Percentiles rank a stretch among this genome's conserved stretches.
These are phyloP conservation scores for Porites lobata DNA, from an alignment of 92 coral and sea anemone species.

Conservation along the genomic window DNA sequence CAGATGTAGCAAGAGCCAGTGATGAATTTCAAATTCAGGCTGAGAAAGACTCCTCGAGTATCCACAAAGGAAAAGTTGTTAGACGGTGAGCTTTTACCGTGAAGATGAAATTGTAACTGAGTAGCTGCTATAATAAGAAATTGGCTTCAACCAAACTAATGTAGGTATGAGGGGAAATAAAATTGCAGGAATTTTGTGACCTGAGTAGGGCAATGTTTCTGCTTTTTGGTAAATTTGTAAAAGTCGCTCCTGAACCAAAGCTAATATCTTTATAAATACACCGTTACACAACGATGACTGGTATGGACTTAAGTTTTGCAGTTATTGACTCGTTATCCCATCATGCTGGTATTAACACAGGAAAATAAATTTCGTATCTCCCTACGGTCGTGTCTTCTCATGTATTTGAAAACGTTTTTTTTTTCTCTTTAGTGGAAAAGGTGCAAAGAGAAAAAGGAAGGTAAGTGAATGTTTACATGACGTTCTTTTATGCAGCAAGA, in stretches of 20 bases:
- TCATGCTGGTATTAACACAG: neutral
- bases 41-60: conserved; percentile 64
- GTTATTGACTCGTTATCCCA: too few relatives aligned
- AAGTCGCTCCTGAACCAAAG: too few relatives aligned
- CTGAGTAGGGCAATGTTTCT: too few relatives aligned
- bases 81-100: conserved; percentile 15
- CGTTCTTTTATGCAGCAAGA: too few relatives aligned
- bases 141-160: too few relatives aligned
- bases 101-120: neutral
- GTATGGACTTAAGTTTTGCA: too few relatives aligned
- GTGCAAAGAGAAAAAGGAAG: conserved; percentile 32
- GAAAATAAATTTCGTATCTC: neutral
- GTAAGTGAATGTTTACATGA: neutral
- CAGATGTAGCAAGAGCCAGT: conserved; percentile 75
- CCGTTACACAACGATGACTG: too few relatives aligned
- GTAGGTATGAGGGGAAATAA: too few relatives aligned
- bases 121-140: neutral
- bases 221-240: too few relatives aligned
- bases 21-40: conserved; percentile 86
- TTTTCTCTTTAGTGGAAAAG: conserved; percentile 22
- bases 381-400: neutral
- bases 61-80: conserved; percentile 36
- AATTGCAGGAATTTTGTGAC: too few relatives aligned
- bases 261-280: too few relatives aligned
- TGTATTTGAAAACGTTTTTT: neutral